Percentiles rank a stretch among this genome's conserved stretches.
Evolutionary conservation across 2,113 vertebrate genomes (phyloP).

Genomic region (Thalassoma bifasciatum): DNA sequence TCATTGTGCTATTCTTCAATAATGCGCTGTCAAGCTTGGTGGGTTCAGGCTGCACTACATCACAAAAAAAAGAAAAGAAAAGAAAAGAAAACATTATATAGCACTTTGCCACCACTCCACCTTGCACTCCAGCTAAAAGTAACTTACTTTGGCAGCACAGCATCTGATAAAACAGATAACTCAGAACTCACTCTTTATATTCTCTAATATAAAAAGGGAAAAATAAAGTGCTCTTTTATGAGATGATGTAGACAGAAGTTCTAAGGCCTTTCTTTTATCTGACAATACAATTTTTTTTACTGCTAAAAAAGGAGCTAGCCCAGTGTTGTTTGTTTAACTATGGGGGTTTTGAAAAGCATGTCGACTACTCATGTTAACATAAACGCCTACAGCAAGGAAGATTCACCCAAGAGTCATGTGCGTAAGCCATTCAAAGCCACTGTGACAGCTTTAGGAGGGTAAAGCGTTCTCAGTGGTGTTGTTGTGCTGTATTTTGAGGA

Average conservation of each 20-base stretch:
- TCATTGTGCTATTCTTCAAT: slow-evolving; percentile 67
- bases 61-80: slow-evolving; percentile 50
- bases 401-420: background rate
- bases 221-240: background rate
- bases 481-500: slow-evolving; percentile 17
- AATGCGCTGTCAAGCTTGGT: slow-evolving; percentile 53
- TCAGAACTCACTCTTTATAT: slow-evolving; percentile 9
- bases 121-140: slow-evolving; percentile 21
- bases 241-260: background rate
- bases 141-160: slow-evolving; percentile 31
- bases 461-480: slow-evolving; percentile 13
- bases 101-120: slow-evolving; percentile 29
- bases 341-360: slow-evolving; percentile 7
- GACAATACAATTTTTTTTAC: background rate
- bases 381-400: background rate
- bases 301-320: background rate
- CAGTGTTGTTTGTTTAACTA: slow-evolving; percentile 2
- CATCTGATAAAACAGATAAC: slow-evolving; percentile 39
- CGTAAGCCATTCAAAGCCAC: slow-evolving; percentile 15
- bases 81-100: slow-evolving; percentile 38
- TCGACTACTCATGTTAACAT: background rate
- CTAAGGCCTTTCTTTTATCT: background rate
- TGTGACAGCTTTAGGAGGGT: slow-evolving; percentile 30
- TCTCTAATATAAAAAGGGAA: background rate
- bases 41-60: slow-evolving; percentile 38